Percentiles rank a stretch among this genome's conserved stretches.
phyloP scores from a whole-genome alignment of 2,113 vertebrate genomes.

The Chloropsis hardwickii region DNA sequence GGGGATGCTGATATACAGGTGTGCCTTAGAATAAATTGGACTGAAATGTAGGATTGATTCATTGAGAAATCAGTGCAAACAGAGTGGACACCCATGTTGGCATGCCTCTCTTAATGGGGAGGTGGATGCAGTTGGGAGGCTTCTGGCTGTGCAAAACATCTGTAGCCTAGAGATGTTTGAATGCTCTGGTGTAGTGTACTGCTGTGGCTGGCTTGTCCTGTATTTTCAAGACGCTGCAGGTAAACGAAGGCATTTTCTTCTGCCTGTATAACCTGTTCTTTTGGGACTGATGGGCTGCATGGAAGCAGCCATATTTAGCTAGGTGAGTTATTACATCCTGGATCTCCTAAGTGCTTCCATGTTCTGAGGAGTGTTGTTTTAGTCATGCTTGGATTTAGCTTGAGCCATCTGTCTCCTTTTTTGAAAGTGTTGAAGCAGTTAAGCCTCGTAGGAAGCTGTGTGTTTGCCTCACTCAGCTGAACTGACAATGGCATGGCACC shows the following conservation, averaged over 20 bases:
- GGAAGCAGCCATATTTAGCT: background rate
- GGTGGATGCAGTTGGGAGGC: background rate
- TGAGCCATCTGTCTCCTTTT: background rate
- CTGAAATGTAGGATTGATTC: background rate
- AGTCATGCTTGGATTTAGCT: background rate
- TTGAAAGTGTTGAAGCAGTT: background rate
- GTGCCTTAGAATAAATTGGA: background rate
- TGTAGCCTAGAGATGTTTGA: background rate
- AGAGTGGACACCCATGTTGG: background rate
- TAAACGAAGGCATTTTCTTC: background rate
- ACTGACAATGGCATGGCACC: background rate
- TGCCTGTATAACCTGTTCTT: background rate
- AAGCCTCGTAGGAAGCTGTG: background rate
- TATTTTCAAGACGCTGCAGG: background rate
- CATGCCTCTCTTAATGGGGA: background rate
- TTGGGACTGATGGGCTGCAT: background rate
- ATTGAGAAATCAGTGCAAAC: background rate
- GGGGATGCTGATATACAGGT: no score
- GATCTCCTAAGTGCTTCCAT: background rate
- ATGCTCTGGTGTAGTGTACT: background rate
- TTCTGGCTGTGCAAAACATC: background rate
- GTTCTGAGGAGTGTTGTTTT: background rate
- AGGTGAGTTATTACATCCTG: background rate
- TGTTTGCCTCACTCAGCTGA: background rate
- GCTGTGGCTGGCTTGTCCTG: background rate